Conservation (phyloP, 1,140 invertebrate genomes). For the Conopomorpha cramerella region DNA sequence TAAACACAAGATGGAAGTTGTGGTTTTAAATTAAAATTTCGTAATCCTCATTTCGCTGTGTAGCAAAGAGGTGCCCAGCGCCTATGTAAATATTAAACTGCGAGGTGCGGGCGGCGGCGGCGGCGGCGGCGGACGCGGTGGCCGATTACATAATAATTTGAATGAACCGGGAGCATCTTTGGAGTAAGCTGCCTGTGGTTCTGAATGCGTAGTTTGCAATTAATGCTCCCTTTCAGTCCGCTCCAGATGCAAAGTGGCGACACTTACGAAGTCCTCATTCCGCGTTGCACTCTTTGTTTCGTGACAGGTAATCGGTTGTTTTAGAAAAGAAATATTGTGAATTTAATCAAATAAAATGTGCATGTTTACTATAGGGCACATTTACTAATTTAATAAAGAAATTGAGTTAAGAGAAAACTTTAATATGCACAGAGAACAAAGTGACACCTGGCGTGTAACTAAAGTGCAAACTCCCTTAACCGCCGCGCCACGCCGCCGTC, state of each 20-base stretch:
- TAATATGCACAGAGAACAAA: too few species aligned
- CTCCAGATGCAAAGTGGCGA: conserved; percentile 3
- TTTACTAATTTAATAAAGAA: too few species aligned
- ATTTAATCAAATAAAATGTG: too few species aligned
- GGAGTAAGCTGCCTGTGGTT: conserved; percentile 27
- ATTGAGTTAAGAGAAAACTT: too few species aligned
- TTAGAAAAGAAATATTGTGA: too few species aligned
- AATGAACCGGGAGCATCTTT: conserved; percentile 38
- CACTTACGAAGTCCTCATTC: too few species aligned
- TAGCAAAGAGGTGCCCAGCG: conserved; percentile 36
- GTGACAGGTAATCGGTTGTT: too few species aligned
- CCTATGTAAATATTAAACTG: conserved; percentile 48
- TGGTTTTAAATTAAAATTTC: conserved; percentile 44
- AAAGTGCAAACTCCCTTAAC: too few species aligned
- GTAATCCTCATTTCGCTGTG: conserved; percentile 34
- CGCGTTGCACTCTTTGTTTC: too few species aligned
- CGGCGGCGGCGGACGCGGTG: conserved; percentile 24
- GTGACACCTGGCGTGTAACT: too few species aligned
- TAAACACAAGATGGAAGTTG: conserved; percentile 35
- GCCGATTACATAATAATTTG: conserved; percentile 49
- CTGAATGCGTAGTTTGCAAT: conserved; percentile 46
- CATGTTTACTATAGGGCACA: too few species aligned
- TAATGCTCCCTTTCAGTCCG: conserved; percentile 37
- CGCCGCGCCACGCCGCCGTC: too few species aligned
- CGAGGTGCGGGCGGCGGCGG: conserved; percentile 20